Conservation (phyloP, 2,888 invertebrate species). For the Odontocolon sp. region DNA sequence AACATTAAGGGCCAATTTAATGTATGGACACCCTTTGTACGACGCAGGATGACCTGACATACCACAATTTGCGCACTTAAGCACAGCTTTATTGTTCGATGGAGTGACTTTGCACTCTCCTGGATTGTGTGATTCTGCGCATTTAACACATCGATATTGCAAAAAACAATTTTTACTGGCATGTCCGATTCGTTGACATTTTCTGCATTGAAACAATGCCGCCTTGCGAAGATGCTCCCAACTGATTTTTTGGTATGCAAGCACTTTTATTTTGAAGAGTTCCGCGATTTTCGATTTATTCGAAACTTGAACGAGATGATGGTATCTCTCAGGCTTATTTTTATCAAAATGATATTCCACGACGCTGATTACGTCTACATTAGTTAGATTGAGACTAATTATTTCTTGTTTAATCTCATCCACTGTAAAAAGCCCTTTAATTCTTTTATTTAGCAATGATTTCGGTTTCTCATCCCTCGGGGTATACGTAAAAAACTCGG, state of each 20-base stretch:
- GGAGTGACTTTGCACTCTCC: background rate
- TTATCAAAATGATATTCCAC: conserved; percentile 12
- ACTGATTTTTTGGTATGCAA: conserved; percentile 24
- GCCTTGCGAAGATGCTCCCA: conserved; percentile 22
- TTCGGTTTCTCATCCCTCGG: conserved; percentile 3
- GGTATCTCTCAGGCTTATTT: background rate
- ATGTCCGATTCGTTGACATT: conserved; percentile 39
- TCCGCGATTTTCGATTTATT: background rate
- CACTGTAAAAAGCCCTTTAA: background rate
- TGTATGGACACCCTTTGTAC: conserved; percentile 35
- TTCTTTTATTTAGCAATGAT: conserved; percentile 3
- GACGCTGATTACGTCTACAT: background rate
- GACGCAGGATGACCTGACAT: conserved; percentile 32
- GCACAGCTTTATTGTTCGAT: background rate
- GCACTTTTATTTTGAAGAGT: background rate
- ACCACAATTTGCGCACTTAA: conserved; percentile 35
- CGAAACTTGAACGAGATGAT: conserved; percentile 16
- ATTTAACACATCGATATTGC: conserved; percentile 29
- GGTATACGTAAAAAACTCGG: conserved; percentile 15
- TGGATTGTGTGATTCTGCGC: conserved; percentile 8
- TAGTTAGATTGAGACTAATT: background rate
- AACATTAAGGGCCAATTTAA: conserved; percentile 7
- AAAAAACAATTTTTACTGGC: conserved; percentile 29
- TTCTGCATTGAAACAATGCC: conserved; percentile 16
- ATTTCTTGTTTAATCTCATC: conserved; percentile 23